Evolutionary conservation across 2,113 vertebrate genomes (phyloP).

Genomic region (Ctenodactylus gundi): DNA sequence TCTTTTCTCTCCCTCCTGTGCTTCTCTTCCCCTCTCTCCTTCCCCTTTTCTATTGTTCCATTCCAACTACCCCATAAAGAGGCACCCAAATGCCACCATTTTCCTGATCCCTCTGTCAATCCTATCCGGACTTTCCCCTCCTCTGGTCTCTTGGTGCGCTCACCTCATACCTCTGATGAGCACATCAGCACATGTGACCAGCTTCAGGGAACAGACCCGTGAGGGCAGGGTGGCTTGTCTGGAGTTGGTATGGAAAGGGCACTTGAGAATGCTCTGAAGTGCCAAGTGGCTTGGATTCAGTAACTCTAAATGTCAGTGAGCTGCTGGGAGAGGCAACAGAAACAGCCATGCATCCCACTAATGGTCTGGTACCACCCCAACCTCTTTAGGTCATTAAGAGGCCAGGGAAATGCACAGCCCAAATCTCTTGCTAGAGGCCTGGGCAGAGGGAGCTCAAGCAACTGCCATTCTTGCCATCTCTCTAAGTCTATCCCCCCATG

Average conservation of each 20-base stretch:
- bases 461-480: fast-evolving
- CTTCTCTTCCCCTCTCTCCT: background rate
- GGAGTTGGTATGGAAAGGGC: background rate
- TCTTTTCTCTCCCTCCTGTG: background rate
- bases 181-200: background rate
- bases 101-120: background rate
- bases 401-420: background rate
- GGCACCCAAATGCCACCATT: no score
- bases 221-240: background rate
- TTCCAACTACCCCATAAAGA: no score
- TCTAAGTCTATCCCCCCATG: background rate
- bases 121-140: background rate
- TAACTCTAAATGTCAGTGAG: background rate
- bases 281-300: background rate
- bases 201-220: background rate
- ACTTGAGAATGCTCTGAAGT: background rate
- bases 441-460: background rate
- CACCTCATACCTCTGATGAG: background rate
- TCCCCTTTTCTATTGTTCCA: no score
- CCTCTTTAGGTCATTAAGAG: background rate
- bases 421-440: background rate
- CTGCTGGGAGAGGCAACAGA: background rate
- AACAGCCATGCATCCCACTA: background rate
- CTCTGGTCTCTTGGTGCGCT: background rate
- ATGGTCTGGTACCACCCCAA: no score